A percentile compares a stretch with the other conserved stretches of the same genome.
Conservation (phyloP, 2,797 vertebrate species). For the Danio aesculapii region DNA sequence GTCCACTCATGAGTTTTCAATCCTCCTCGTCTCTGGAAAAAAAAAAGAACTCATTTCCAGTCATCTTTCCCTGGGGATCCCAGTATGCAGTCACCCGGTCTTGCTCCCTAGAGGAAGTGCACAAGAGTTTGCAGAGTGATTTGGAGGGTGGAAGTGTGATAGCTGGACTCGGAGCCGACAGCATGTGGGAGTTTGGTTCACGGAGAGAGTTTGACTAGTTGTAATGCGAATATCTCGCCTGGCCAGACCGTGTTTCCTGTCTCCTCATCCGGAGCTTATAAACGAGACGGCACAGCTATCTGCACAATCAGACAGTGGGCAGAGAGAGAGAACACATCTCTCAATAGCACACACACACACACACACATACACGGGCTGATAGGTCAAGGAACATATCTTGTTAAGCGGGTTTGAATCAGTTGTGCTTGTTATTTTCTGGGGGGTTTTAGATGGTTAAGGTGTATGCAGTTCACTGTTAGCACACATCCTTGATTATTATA, state of each 20-base stretch:
- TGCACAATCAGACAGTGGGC: slow-evolving; percentile 41
- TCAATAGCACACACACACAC: slow-evolving; percentile 27
- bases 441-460: background rate
- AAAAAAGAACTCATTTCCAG: background rate
- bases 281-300: slow-evolving; percentile 50
- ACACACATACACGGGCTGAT: slow-evolving; percentile 27
- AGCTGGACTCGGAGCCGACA: slow-evolving; percentile 34
- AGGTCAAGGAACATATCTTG: background rate
- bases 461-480: background rate
- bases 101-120: slow-evolving; percentile 13
- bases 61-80: slow-evolving; percentile 7
- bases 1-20: slow-evolving; percentile 29
- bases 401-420: slow-evolving; percentile 3
- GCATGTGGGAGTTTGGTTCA: slow-evolving; percentile 36
- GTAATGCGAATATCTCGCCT: slow-evolving; percentile 57
- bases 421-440: slow-evolving; percentile 21
- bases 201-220: slow-evolving; percentile 51
- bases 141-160: slow-evolving; percentile 38
- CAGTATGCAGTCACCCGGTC: slow-evolving; percentile 9
- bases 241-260: slow-evolving; percentile 42
- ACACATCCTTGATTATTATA: background rate
- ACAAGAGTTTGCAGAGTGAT: slow-evolving; percentile 33
- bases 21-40: slow-evolving; percentile 3
- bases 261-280: slow-evolving; percentile 50
- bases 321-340: slow-evolving; percentile 20